Base-by-base conservation (phyloP, 2,888 invertebrate genomes). In the Scaptomyza tumidula region DNA sequence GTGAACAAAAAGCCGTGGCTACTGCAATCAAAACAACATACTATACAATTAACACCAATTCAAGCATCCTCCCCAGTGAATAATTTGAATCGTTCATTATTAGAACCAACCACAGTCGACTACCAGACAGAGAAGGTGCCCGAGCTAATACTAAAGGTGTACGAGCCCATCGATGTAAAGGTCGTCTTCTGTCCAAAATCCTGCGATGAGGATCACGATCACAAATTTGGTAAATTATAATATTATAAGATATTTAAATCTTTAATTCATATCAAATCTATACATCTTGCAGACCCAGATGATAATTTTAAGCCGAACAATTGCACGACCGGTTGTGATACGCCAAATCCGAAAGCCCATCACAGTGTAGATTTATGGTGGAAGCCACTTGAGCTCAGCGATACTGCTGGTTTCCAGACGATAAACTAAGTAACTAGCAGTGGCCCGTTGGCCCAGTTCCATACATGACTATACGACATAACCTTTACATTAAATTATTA, bases 121-220 rank as follows among this genome's bases (percentile, higher is more conserved):
- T 29, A 67, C 16, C 3, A 52, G 27, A 69, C 75, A 29, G 74
- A 66, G 14, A 67, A 79, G 46, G 71, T 90, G 58, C 91, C 91
- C 9, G 75, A 89, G 56, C 75, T 91, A 6, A 87, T 88, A 33
- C 71, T 91, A 31, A 82, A 79, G 63, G 86, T 89, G 6, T 80
- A 85, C 55, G 78, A 85, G 53, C 89, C 90, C 41, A 76, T 91
- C 52, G 90, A 91, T 67, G 67, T 91, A 19, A 88, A 80, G 43
- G 83, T 91, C 27, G 70, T 86, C 55, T 88, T 88, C 60, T 91
- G 91, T 60, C 88, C 89, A 6, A 65, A 67, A 11, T 49, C 66
- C 24, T 91, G 91, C 58, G 70, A 75, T 13, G 64, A 80, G 59
- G 70, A 86, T 6, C 91, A 91, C 58, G 78, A 83, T 37, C 91